Evolutionary conservation across 2,888 invertebrate genomes (phyloP), one percentile per base, ranked within the genome.

Genomic region (Pteria penguin): DNA sequence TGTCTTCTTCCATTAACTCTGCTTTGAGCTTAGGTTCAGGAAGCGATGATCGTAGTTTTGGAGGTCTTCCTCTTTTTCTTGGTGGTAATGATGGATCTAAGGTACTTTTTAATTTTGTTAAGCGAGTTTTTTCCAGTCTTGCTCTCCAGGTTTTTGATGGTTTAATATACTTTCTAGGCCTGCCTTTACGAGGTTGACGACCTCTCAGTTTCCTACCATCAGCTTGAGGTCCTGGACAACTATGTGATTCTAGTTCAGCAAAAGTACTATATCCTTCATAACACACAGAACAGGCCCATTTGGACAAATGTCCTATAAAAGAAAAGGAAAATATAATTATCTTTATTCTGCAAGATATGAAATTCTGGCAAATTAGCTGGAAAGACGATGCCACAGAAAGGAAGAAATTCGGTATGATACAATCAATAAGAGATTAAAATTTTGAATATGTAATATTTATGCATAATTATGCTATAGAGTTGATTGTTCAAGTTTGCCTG

Each of bases 71-170:
- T 57, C 84, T 66, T 61, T 77, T 80, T 3, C 79, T 76, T 22
- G 82, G 70, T n/a, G 61, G 32, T 27, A 62, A n/a, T 32, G 69
- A 27, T 22, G 72, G 72, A 27, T 36, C 71, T 14, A 55, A 62
- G 57, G 55, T 65, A 27, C 29, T 71, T 27, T 36, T 62, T 31
- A 78, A 68, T 76, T 84, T 82, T 33, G 80, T 78, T 22, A 82
- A 32, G 36, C 82, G 75, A 27, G 81, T 75, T 70, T 83, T 85
- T 36, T 85, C 85, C 4, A 83, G 78, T 71, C 83, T 82, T 22
- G 82, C 82, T 72, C 85, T 75, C 85, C 85, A 85, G 8, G 85
- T 82, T 79, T 85, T 85, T 24, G 85, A 82, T n/a, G 85, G 85
- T 74, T 85, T 85, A 2, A 85, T 79, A 76, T 85, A 85, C 57